phyloP scores from a whole-genome alignment of 92 coral and sea anemone genomes.

The Actinernus sp. region DNA sequence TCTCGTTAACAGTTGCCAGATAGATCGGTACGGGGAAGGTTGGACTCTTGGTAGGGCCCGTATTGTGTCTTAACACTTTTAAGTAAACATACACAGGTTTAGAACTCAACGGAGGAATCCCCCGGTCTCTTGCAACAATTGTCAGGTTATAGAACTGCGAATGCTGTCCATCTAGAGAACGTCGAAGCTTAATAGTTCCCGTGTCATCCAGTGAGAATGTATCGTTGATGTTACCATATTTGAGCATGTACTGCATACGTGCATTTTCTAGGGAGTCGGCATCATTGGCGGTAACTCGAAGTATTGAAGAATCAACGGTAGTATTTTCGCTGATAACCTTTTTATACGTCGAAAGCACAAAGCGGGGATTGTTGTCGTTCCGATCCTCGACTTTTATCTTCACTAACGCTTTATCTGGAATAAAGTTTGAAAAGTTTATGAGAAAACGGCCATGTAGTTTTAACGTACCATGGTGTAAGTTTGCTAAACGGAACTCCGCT shows the following conservation, averaged over 20 bases:
- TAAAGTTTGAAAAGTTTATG: neutral
- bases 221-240: constrained; percentile 55
- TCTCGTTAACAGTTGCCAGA: constrained; percentile 64
- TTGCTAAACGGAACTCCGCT: no score
- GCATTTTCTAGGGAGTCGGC: constrained; percentile 63
- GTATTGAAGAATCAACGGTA: constrained; percentile 64
- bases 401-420: constrained; percentile 67
- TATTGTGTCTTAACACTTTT: constrained; percentile 28
- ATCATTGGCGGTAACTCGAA: constrained; percentile 84
- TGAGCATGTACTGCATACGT: constrained; percentile 44
- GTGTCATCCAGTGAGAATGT: constrained; percentile 64
- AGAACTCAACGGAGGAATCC: constrained; percentile 51
- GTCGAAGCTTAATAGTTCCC: constrained; percentile 52
- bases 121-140: constrained; percentile 60
- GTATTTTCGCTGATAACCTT: constrained; percentile 72
- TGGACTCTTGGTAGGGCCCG: constrained; percentile 24
- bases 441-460: neutral
- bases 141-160: constrained; percentile 63
- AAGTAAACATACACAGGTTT: constrained; percentile 58
- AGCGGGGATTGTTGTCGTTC: constrained; percentile 83
- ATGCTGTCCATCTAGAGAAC: constrained; percentile 23
- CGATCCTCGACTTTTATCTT: constrained; percentile 52
- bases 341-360: constrained; percentile 58
- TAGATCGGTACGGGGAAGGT: constrained; percentile 38
- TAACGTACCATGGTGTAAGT: no score